Conservation (phyloP, 2,888 invertebrate genomes). For the Nephrotoma flavescens region DNA sequence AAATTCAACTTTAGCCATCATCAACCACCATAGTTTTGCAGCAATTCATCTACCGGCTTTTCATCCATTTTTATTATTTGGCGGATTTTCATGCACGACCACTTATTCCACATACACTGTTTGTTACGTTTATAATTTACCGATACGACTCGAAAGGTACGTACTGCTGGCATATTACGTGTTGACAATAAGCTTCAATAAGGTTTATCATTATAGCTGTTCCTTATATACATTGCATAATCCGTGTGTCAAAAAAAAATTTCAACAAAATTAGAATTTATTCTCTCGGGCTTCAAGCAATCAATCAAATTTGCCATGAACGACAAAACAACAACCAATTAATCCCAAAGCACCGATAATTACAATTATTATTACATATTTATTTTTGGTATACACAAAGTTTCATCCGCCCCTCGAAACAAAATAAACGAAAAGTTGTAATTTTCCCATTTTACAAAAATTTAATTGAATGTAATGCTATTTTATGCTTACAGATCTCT, state of each 20-base stretch:
- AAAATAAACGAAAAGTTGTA: neutral
- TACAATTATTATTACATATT: neutral
- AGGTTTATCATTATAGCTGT: too few relatives aligned
- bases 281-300: neutral
- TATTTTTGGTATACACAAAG: neutral
- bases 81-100: too few relatives aligned
- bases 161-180: too few relatives aligned
- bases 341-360: neutral
- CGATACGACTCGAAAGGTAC: too few relatives aligned
- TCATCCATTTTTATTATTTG: too few relatives aligned
- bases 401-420: neutral
- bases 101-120: too few relatives aligned
- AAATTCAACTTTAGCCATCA: too few relatives aligned
- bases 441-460: neutral
- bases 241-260: neutral
- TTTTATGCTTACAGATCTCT: neutral
- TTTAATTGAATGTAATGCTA: neutral
- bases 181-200: too few relatives aligned
- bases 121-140: too few relatives aligned
- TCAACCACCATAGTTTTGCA: too few relatives aligned
- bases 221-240: too few relatives aligned
- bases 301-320: neutral
- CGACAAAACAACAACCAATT: neutral
- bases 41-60: too few relatives aligned
- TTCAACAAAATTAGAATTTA: neutral